Conservation (phyloP, 2,888 invertebrate species). For the Euzetes globulus region DNA sequence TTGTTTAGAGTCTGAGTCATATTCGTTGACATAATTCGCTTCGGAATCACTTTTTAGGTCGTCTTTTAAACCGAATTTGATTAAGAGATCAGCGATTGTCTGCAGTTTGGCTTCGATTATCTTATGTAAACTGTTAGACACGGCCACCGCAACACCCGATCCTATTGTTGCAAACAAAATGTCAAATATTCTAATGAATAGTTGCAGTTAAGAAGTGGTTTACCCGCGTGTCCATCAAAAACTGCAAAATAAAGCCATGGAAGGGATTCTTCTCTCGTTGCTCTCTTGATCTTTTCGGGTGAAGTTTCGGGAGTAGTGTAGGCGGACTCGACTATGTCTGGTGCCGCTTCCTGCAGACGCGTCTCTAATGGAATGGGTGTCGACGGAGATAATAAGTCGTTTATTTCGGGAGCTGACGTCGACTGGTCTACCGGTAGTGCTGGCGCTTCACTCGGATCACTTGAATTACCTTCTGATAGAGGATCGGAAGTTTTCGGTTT, state of each 20-base stretch:
- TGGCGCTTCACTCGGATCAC: not conserved
- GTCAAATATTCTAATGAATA: not conserved
- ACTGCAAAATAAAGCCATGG: slow-evolving; percentile 69
- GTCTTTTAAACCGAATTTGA: slow-evolving; percentile 35
- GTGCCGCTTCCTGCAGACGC: not conserved
- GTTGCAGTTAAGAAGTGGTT: not conserved
- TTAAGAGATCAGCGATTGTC: slow-evolving; percentile 33
- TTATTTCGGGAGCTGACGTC: not conserved
- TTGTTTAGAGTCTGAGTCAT: slow-evolving; percentile 27
- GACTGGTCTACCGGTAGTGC: not conserved
- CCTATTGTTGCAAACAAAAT: slow-evolving; percentile 48
- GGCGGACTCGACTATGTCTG: not conserved
- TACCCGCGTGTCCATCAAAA: slow-evolving; percentile 71
- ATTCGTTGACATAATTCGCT: not conserved
- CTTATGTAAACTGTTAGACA: slow-evolving; percentile 66
- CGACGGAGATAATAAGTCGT: slow-evolving; percentile 31
- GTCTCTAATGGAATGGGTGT: slow-evolving; percentile 30
- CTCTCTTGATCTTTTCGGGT: slow-evolving; percentile 20
- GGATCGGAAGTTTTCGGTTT: no score
- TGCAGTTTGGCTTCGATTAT: slow-evolving; percentile 57
- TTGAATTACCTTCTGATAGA: not conserved
- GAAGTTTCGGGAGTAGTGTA: slow-evolving; percentile 34
- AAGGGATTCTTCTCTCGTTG: slow-evolving; percentile 46
- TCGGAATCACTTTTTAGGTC: not conserved
- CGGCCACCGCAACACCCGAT: slow-evolving; percentile 66